phyloP scores from a whole-genome alignment of 2,797 vertebrate species.

The Aldrovandia affinis region DNA sequence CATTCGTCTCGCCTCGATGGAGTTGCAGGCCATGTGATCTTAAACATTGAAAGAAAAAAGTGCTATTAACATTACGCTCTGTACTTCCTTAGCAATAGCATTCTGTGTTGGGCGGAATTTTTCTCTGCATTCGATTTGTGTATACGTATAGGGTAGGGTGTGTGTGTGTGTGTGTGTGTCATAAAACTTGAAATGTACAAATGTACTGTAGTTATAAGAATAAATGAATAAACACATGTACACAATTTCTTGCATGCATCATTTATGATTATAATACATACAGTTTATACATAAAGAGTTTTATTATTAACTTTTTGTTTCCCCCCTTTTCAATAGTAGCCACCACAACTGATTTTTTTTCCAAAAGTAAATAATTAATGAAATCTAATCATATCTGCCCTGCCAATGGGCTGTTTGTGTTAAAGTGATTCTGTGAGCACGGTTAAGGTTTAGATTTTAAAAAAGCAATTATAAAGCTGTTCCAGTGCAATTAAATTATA shows the following conservation, averaged over 20 bases:
- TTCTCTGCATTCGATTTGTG: not conserved
- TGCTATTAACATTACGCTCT: not conserved
- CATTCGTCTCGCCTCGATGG: conserved; percentile 93
- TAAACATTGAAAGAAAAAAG: conserved; percentile 48
- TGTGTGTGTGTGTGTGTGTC: not conserved
- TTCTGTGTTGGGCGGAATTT: not conserved
- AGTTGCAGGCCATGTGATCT: conserved; percentile 96
- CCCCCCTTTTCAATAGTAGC: conserved; percentile 30
- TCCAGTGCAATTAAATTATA: conserved; percentile 71
- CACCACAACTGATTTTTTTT: not conserved
- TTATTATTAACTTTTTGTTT: too few relatives aligned
- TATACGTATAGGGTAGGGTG: too few relatives aligned
- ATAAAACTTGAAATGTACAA: not conserved
- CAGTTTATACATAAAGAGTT: too few relatives aligned
- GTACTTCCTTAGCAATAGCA: not conserved
- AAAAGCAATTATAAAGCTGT: conserved; percentile 62
- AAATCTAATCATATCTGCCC: conserved; percentile 31
- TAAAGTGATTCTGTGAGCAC: conserved; percentile 58
- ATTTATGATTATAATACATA: conserved; percentile 26
- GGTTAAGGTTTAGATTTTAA: conserved; percentile 66
- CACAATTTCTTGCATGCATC: not conserved
- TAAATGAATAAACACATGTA: not conserved
- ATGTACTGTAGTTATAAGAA: not conserved
- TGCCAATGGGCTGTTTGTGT: conserved; percentile 55
- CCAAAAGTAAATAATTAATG: conserved; percentile 23